Conservation (phyloP, 2,113 vertebrate genomes). For the Etheostoma spectabile region DNA sequence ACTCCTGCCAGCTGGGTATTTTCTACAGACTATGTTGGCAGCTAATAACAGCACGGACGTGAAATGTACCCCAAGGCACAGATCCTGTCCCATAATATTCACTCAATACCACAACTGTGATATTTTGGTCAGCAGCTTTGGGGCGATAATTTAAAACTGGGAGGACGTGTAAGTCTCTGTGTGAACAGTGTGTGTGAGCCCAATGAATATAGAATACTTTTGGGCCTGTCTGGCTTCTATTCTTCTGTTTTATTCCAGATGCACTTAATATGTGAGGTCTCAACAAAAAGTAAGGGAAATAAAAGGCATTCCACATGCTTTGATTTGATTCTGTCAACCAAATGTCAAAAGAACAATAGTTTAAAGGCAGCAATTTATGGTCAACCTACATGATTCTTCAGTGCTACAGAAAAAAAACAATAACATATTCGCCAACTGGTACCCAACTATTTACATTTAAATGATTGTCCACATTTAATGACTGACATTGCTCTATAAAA, state of each 20-base stretch:
- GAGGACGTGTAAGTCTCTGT: conserved; percentile 4
- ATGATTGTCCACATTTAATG: not conserved
- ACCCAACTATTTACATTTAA: conserved; percentile 12
- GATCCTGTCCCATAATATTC: conserved; percentile 49
- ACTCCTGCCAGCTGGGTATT: conserved; percentile 39
- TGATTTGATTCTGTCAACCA: not conserved
- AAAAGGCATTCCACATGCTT: conserved; percentile 7
- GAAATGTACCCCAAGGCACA: conserved; percentile 32
- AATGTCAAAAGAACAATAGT: not conserved
- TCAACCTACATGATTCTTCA: not conserved
- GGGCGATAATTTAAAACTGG: conserved; percentile 31
- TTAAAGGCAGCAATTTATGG: not conserved
- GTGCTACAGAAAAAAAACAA: not conserved
- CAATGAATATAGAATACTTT: not conserved
- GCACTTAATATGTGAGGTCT: not conserved
- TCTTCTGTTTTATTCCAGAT: not conserved
- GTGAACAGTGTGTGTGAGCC: not conserved
- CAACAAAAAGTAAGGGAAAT: not conserved
- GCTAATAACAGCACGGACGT: conserved; percentile 40
- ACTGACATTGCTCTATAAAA: conserved; percentile 1
- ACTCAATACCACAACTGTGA: conserved; percentile 37
- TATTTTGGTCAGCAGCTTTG: conserved; percentile 59
- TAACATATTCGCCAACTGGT: not conserved
- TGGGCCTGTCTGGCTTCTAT: not conserved
- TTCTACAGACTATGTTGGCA: conserved; percentile 36